Base-by-base conservation (phyloP, 37 sponge, comb jelly and placozoan species). In the Axinella damicornis region DNA sequence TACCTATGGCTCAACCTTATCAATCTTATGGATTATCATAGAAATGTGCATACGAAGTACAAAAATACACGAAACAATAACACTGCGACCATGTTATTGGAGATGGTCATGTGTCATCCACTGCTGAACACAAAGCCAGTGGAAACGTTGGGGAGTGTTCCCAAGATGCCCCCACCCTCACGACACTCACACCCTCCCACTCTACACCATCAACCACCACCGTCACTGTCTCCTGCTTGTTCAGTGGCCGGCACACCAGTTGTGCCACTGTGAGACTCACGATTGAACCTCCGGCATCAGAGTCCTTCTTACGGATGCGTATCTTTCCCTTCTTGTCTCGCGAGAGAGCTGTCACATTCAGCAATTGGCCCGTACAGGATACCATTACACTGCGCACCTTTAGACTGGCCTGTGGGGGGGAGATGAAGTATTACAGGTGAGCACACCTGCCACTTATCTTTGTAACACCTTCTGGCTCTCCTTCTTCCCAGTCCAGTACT, bases 301-400 rank as follows among this genome's bases (percentile, higher is more conserved):
- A 60, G 19, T 39, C 57, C 53, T 89, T 83, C 37, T 74, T 69
- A 9, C 53, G 28, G 66, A 74, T 83, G 33, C 87, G 71, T 59
- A 79, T 86, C 11, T 78, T 89, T 5, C 90, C 73, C 36, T 69
- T 77, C 85, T 89, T 89, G 36, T 83, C 77, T 39, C 77, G 62
- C 0, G 73, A 73, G 21, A 63, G 32, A 27, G 90, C 78, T 11
- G 90, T 89, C 55, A 89, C 76, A 73, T 78, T 89, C 40, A 89
- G 80, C 19, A 72, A 39, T 25, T 78, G 79, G 24, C 82, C 80
- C 30, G 70, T 67, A 53, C 70, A 72, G 33, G 90, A 72, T 0
- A 77, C 90, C 60, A 83, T 78, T n/a, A 89, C 85, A 83, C 90
- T 77, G 20, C 90, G 78, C 21, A 89, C 90, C 68, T 89, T 89